phyloP scores from a whole-genome alignment of 2,797 vertebrate species.

The Aselliscus stoliczkanus region DNA sequence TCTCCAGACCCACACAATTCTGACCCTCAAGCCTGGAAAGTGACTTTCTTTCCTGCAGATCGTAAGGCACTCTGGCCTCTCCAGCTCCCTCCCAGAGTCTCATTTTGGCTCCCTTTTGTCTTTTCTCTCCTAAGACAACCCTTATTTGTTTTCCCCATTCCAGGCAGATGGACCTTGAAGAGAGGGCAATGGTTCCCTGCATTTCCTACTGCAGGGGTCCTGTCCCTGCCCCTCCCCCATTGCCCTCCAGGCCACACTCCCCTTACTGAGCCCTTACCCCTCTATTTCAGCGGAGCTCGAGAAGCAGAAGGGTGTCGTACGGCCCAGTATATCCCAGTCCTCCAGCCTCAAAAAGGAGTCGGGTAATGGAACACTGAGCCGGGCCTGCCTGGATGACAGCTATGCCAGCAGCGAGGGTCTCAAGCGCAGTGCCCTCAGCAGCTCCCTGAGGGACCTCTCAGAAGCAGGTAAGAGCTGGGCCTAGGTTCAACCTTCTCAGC shows the following conservation, averaged over 20 bases:
- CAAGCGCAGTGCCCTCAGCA: constrained; percentile 96
- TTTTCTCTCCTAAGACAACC: background rate
- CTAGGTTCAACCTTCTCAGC: background rate
- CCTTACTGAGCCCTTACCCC: background rate
- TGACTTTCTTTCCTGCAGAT: background rate
- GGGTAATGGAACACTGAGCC: constrained; percentile 89
- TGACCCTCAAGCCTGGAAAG: background rate
- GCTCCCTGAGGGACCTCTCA: constrained; percentile 94
- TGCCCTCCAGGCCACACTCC: accelerated
- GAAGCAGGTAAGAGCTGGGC: constrained; percentile 90
- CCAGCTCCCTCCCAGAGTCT: background rate
- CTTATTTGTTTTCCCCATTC: background rate
- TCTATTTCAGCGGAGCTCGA: constrained; percentile 91
- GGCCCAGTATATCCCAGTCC: constrained; percentile 92
- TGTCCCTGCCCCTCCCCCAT: background rate
- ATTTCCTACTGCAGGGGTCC: background rate
- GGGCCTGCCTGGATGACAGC: constrained; percentile 94
- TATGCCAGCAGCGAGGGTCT: constrained; percentile 93
- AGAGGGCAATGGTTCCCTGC: background rate
- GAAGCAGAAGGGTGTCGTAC: constrained; percentile 95
- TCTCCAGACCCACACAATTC: background rate
- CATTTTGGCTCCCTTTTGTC: background rate
- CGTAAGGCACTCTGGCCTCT: background rate
- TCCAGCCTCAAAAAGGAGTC: constrained; percentile 93
- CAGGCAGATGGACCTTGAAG: background rate